A percentile compares a stretch with the other conserved stretches of the same genome.
Evolutionary conservation across 1,140 invertebrate species (phyloP).

Genomic region (Papilio dardanus): DNA sequence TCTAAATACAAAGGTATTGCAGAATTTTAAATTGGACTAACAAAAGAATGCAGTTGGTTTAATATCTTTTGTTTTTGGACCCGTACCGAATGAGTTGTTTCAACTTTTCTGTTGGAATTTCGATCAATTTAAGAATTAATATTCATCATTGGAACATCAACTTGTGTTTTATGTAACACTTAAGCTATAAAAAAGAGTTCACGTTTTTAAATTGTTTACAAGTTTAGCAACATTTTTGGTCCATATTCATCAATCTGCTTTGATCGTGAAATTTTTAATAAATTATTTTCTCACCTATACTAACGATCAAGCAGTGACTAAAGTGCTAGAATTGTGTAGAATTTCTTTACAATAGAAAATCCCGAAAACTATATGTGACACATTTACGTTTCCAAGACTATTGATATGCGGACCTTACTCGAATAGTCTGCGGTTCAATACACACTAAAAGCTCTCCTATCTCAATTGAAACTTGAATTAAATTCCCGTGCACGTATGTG

Average conservation of each 20-base stretch:
- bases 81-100: neutral
- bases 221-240: neutral
- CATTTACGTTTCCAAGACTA: conserved; percentile 32
- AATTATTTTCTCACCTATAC: too few relatives aligned
- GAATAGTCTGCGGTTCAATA: neutral
- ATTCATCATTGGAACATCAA: neutral
- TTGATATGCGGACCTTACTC: conserved; percentile 24
- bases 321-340: neutral
- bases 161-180: neutral
- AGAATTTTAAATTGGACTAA: conserved; percentile 12
- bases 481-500: conserved; percentile 5
- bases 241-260: neutral
- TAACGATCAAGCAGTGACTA: neutral
- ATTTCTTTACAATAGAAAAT: neutral
- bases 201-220: neutral
- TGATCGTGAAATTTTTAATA: neutral
- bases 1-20: conserved; percentile 13
- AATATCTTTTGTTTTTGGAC: neutral
- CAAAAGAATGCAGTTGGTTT: conserved; percentile 9
- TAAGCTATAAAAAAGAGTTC: neutral
- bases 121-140: conserved; percentile 17
- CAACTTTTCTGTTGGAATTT: conserved; percentile 11
- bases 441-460: conserved; percentile 14
- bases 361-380: conserved; percentile 14
- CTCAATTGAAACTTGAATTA: neutral